phyloP scores from a whole-genome alignment of 1,140 invertebrate species.

The Chelonus insularis region DNA sequence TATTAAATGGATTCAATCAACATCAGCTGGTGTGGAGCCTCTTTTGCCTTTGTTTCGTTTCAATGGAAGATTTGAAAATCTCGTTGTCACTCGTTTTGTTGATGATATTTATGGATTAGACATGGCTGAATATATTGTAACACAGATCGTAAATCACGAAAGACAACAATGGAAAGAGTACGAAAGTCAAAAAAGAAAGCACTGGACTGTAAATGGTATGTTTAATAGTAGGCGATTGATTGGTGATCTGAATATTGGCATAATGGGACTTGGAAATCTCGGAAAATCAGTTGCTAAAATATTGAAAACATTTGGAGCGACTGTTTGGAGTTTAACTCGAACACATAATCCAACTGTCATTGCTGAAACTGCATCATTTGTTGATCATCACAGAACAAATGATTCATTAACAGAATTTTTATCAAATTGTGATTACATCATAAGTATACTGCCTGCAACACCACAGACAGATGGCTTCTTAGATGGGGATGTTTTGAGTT shows the following conservation, averaged over 20 bases:
- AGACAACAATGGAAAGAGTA: slow-evolving; percentile 51
- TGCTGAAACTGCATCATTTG: no score
- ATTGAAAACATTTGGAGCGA: slow-evolving; percentile 53
- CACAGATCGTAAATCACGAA: slow-evolving; percentile 62
- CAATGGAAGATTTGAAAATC: slow-evolving; percentile 36
- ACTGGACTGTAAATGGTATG: slow-evolving; percentile 51
- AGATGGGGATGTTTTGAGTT: slow-evolving; percentile 55
- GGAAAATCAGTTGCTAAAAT: slow-evolving; percentile 57
- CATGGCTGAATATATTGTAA: slow-evolving; percentile 65
- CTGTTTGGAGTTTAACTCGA: slow-evolving; percentile 48
- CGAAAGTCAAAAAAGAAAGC: slow-evolving; percentile 48
- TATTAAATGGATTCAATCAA: slow-evolving; percentile 59
- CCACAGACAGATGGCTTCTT: slow-evolving; percentile 60
- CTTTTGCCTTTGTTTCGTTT: slow-evolving; percentile 35
- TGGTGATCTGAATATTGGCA: slow-evolving; percentile 57
- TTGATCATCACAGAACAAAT: slow-evolving; percentile 45
- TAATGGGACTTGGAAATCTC: slow-evolving; percentile 61
- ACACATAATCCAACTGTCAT: slow-evolving; percentile 36
- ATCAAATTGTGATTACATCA: slow-evolving; percentile 62
- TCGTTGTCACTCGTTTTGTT: slow-evolving; percentile 55
- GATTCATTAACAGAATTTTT: slow-evolving; percentile 55
- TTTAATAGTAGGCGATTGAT: slow-evolving; percentile 50
- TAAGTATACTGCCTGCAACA: slow-evolving; percentile 63
- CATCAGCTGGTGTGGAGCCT: slow-evolving; percentile 59
- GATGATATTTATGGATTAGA: slow-evolving; percentile 57